Conservation (phyloP, 1,140 invertebrate genomes). For the Eueides isabella region DNA sequence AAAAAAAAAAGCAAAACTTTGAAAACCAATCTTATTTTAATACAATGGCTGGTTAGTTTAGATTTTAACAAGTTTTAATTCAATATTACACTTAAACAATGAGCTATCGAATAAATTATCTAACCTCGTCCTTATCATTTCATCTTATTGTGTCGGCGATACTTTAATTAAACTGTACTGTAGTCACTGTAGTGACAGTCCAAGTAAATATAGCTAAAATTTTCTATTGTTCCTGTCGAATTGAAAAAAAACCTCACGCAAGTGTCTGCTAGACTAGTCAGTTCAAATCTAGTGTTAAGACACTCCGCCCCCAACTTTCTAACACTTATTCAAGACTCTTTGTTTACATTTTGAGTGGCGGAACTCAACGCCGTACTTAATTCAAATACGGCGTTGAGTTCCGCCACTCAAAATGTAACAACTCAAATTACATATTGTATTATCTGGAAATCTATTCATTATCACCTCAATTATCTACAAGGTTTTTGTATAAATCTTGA, state of each 20-base stretch:
- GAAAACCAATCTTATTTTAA: background rate
- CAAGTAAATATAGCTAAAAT: constrained; percentile 21
- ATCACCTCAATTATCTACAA: constrained; percentile 54
- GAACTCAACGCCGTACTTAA: too few relatives aligned
- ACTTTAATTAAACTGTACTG: constrained; percentile 18
- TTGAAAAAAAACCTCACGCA: background rate
- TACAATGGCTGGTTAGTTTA: background rate
- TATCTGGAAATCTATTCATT: constrained; percentile 26
- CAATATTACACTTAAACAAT: constrained; percentile 23
- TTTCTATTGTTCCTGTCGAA: constrained; percentile 14
- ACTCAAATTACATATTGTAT: constrained; percentile 27
- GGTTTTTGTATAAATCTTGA: constrained; percentile 49
- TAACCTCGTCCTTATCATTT: constrained; percentile 39
- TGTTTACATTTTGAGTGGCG: too few relatives aligned
- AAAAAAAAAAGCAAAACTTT: too few relatives aligned
- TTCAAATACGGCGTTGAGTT: too few relatives aligned
- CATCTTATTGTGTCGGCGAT: constrained; percentile 30
- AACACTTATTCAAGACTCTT: too few relatives aligned
- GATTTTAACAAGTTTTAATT: constrained; percentile 20
- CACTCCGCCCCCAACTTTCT: too few relatives aligned
- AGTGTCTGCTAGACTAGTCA: too few relatives aligned
- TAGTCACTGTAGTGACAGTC: background rate
- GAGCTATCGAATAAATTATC: constrained; percentile 33
- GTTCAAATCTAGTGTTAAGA: too few relatives aligned
- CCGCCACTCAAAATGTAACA: too few relatives aligned